Evolutionary conservation across 2,113 vertebrate genomes (phyloP).

Genomic region (Rhinolophus ferrumequinum): DNA sequence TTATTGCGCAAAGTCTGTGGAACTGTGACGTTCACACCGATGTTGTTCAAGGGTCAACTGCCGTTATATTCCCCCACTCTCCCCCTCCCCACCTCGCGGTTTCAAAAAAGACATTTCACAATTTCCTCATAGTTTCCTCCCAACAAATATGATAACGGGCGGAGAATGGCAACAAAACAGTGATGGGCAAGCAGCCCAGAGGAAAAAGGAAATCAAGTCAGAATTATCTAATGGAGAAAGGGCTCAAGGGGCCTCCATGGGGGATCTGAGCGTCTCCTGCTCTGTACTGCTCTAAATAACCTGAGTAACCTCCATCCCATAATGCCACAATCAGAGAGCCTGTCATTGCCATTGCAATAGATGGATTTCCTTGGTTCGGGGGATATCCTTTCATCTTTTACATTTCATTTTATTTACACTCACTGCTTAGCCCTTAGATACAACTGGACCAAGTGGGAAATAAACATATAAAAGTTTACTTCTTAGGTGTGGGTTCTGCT

Average conservation of each 20-base stretch:
- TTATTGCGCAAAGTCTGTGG: not conserved
- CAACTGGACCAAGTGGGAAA: not conserved
- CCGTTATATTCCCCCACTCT: not conserved
- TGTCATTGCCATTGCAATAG: not conserved
- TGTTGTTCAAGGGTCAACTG: not conserved
- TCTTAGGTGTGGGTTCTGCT: not conserved
- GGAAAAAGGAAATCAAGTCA: not conserved
- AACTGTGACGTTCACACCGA: not conserved
- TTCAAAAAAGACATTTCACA: not conserved
- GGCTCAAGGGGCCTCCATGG: accelerated
- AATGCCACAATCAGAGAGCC: accelerated
- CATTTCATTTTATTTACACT: not conserved
- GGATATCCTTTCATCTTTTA: not conserved
- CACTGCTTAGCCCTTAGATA: not conserved
- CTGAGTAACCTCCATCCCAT: not conserved
- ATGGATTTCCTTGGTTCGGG: not conserved
- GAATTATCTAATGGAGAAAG: not conserved
- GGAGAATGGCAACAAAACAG: not conserved
- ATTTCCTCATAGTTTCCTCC: not conserved
- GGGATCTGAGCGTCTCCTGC: not conserved
- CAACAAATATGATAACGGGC: not conserved
- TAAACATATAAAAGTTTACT: not conserved
- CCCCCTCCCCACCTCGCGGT: not conserved
- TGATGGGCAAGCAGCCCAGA: not conserved
- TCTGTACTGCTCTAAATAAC: not conserved